Evolutionary conservation across 2,113 vertebrate genomes (phyloP).

Genomic region (Scytalopus superciliaris): DNA sequence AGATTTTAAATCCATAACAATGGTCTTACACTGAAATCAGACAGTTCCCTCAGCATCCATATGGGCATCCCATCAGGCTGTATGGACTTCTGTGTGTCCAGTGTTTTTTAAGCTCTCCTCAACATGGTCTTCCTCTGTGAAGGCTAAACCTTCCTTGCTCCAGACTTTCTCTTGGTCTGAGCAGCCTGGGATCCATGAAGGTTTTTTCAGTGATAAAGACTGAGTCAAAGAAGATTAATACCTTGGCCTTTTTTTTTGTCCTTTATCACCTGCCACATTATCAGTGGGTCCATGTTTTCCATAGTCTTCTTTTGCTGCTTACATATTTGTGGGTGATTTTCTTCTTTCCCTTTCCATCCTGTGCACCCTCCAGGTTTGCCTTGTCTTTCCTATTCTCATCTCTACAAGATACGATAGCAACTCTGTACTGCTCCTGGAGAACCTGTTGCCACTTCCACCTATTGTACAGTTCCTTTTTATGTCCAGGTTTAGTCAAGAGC

Average conservation of each 20-base stretch:
- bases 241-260: not conserved
- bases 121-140: not conserved
- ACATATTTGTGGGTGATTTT: not conserved
- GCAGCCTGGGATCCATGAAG: not conserved
- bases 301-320: not conserved
- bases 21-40: not conserved
- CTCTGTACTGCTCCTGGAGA: not conserved
- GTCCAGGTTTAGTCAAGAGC: not conserved
- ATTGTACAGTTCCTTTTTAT: not conserved
- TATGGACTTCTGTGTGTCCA: rapidly evolving
- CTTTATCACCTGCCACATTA: not conserved
- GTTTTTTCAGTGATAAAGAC: not conserved
- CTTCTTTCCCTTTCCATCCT: not conserved
- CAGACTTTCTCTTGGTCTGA: not conserved
- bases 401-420: not conserved
- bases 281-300: not conserved
- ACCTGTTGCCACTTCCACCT: not conserved
- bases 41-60: not conserved
- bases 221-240: not conserved
- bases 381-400: not conserved
- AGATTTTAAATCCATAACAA: no score
- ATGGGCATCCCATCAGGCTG: not conserved
- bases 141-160: not conserved
- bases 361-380: rapidly evolving
- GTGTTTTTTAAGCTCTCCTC: not conserved